Base-by-base conservation (phyloP, 1,140 invertebrate species). In the Monomorium pharaonis region DNA sequence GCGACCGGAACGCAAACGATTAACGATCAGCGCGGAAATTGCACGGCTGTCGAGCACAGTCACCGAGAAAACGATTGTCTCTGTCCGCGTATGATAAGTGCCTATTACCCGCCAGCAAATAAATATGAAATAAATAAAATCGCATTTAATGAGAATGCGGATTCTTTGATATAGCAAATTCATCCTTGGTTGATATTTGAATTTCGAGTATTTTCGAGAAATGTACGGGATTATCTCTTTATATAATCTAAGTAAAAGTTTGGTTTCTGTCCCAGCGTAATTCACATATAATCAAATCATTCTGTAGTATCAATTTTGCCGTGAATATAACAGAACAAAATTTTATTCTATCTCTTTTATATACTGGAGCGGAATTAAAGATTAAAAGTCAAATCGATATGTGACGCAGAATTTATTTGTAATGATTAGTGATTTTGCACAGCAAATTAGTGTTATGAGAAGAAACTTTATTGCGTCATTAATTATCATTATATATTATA, bases 11-110 rank as follows among this genome's bases (percentile, higher is more conserved):
- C 12, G 44, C 51, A 42, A 80, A 49, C 51, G 49, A 81, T 72
- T 81, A 81, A 81, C 51, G 78, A 86, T 16, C 47, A 24, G 51
- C 30, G 51, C 27, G 70, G 70, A 70, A 85, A 87, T 77, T 65
- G 62, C 47, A 63, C 14, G 10, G 51, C 16, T 42, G n/a, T 78
- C 42, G 42, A 69, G n/a, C 33, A 10, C 2, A 63, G 30, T 69
- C 14, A 69, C 69, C 24, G 49, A 44, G 44, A 60, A n/a, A 60
- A 69, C 21, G 30, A 86, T 69, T 75, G 65, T 81, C 30, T 70
- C 51, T 72, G 37, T 56, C 56, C 27, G 44, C 9, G 21, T 44
- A n/a, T 72, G 37, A 56, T 81, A 58, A 81, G 24, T 81, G 49
- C 16, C 65, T 44, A 56, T 72, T 81, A 72, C 3, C 6, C 21